These are phyloP conservation scores for Mactra quadrangularis DNA, from an alignment of 1,140 invertebrate species.

Conservation along the genomic window DNA sequence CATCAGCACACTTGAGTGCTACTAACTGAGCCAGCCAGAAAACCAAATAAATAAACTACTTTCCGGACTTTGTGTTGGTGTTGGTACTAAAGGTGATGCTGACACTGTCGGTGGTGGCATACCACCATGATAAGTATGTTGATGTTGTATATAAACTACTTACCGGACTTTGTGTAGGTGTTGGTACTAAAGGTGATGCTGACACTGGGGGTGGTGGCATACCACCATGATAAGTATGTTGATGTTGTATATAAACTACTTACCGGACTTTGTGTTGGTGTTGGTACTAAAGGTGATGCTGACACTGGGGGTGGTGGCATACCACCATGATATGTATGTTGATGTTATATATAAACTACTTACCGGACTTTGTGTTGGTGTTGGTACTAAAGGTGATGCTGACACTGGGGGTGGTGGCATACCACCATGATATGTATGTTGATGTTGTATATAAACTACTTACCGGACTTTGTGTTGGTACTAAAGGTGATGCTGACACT, in stretches of 20 bases:
- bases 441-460: constrained; percentile 88
- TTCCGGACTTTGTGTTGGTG: constrained; percentile 77
- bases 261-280: constrained; percentile 77
- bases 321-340: constrained; percentile 89
- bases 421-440: constrained; percentile 90
- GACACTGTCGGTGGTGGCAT: constrained; percentile 90
- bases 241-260: constrained; percentile 88
- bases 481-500: constrained; percentile 86
- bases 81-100: constrained; percentile 84
- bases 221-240: constrained; percentile 90
- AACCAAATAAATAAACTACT: no score
- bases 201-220: constrained; percentile 90
- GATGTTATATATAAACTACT: no score
- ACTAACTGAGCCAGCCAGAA: no score
- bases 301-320: constrained; percentile 90
- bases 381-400: constrained; percentile 84
- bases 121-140: constrained; percentile 90
- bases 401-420: constrained; percentile 90
- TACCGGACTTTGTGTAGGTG: constrained; percentile 77
- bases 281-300: constrained; percentile 84
- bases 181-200: constrained; percentile 84
- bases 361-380: constrained; percentile 79
- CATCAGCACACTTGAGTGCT: no score
- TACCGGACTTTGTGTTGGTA: constrained; percentile 79
- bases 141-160: constrained; percentile 88